Evolutionary conservation across 2,888 invertebrate genomes (phyloP).

Genomic region (Lamproptera curius): DNA sequence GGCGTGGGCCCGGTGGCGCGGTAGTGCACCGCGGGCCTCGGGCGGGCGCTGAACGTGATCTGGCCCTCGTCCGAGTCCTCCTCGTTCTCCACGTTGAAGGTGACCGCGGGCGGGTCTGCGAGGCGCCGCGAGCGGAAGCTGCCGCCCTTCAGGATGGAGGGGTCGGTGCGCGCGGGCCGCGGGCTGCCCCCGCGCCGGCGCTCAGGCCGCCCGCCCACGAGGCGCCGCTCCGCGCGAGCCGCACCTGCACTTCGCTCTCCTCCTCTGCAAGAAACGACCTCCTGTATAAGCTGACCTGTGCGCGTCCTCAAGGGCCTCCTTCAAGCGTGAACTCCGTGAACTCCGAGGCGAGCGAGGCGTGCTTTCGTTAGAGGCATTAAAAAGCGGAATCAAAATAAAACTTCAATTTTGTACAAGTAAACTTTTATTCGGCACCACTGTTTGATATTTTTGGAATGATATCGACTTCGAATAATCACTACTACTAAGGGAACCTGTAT

Average conservation of each 20-base stretch:
- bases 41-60: conserved; percentile 64
- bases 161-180: conserved; percentile 47
- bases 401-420: conserved; percentile 16
- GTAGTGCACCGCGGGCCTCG: conserved; percentile 30
- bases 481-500: conserved; percentile 19
- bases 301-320: neutral
- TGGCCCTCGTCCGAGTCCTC: conserved; percentile 61
- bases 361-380: conserved; percentile 3
- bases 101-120: conserved; percentile 56
- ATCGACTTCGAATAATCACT: conserved; percentile 11
- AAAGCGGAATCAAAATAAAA: conserved; percentile 27
- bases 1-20: conserved; percentile 26
- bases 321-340: no score
- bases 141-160: conserved; percentile 50
- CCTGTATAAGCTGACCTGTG: conserved; percentile 11
- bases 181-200: conserved; percentile 35
- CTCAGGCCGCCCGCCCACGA: conserved; percentile 24
- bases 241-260: conserved; percentile 52
- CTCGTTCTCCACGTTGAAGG: conserved; percentile 71
- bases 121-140: conserved; percentile 46
- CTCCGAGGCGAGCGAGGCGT: conserved; percentile 7
- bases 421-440: conserved; percentile 19
- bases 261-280: conserved; percentile 55
- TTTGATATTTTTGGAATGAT: conserved; percentile 21
- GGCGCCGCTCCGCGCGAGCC: conserved; percentile 32